These are phyloP conservation scores for Ophion ellenae DNA, from an alignment of 2,888 invertebrate species.

Conservation along the genomic window DNA sequence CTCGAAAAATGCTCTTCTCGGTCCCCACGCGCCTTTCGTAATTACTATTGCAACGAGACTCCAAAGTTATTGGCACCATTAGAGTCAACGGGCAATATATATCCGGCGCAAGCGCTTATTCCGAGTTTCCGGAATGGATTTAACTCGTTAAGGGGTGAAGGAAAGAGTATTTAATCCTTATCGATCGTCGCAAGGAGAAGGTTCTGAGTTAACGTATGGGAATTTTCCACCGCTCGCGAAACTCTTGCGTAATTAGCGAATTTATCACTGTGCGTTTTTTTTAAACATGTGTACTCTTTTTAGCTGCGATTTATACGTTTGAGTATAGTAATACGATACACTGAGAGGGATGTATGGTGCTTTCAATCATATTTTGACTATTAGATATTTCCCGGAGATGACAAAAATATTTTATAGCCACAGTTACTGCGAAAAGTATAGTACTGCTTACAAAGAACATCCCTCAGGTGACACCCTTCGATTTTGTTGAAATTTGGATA, in stretches of 20 bases:
- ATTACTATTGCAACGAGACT: conserved; percentile 28
- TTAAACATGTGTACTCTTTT: no score
- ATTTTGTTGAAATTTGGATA: no score
- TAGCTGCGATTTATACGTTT: no score
- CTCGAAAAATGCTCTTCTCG: conserved; percentile 5
- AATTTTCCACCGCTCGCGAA: background rate
- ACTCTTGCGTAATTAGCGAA: background rate
- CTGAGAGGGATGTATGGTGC: no score
- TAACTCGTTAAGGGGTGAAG: conserved; percentile 5
- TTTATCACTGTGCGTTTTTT: background rate
- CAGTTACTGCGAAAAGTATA: no score
- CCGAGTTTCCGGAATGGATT: conserved; percentile 41
- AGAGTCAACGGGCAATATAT: conserved; percentile 40
- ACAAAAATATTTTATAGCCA: no score
- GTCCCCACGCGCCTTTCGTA: conserved; percentile 4
- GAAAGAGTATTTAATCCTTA: background rate
- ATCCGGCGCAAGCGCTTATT: background rate
- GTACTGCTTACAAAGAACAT: no score
- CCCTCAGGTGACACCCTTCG: no score
- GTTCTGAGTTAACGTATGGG: background rate
- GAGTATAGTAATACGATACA: no score
- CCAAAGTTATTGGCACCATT: conserved; percentile 48
- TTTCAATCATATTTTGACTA: no score
- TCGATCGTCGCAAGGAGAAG: background rate
- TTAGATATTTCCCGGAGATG: no score